Base-by-base conservation (phyloP, 2,888 invertebrate species). In the Acrocyrtus sp. region DNA sequence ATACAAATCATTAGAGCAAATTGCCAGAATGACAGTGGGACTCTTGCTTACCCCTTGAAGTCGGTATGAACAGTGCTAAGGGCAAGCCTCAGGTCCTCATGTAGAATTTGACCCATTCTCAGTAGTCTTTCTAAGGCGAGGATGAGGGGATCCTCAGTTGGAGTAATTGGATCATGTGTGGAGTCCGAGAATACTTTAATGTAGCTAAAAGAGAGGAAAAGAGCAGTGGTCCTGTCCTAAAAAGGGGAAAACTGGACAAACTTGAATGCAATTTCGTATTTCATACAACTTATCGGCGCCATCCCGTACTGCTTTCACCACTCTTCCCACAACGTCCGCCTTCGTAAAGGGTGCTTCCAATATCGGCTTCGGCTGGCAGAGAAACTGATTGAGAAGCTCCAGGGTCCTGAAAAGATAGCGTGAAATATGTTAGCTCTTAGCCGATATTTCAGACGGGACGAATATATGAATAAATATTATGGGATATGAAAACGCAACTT, bases 281-380 rank as follows among this genome's bases (percentile, higher is more conserved):
- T 43, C 17, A 15, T 61, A 72, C 72, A 73, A 73, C 62, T 73
- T 73, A 45, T 73, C 48, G 12, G 72, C 72, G 19, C 72, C 72
- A 24, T 73, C 61, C 6, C 67, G 48, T 10, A 73, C 21, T 3
- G 72, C 66, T 26, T 61, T 60, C 8, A 15, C 24, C 2, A 73
- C 61, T 1, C 72, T 26, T 17, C 67, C 50, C 22, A 45, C 22
- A 26, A 73, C 41, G 0, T 5, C 27, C 3, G 50, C 0, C 8
- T 24, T 48, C 12, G 47, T 62, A 17, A 62, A 73, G 4, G 73
- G 73, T 17, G 27, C 12, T 12, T 45, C n/a, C 19, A 27, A 48
- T 22, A 29, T 26, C 1, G 39, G 29, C 19, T 22, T 12, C 5
- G 50, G 50, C 10, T 61, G 10, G 5, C n/a, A 10, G n/a, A 67